These are phyloP conservation scores for Dorcus hopei DNA, from an alignment of 2,888 invertebrate genomes.

Conservation along the genomic window DNA sequence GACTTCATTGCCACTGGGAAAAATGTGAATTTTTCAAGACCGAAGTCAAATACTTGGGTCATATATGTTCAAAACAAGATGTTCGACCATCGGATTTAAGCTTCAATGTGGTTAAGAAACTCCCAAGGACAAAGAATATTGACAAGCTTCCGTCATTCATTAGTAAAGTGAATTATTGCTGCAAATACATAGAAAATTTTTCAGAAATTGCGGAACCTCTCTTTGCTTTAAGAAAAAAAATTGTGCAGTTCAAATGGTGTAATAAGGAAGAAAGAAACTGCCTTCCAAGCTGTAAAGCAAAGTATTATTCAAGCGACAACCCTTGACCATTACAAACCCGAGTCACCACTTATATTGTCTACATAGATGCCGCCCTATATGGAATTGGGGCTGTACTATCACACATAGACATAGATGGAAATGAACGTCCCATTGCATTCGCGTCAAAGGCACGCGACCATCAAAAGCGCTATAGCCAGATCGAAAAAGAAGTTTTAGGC, in stretches of 20 bases:
- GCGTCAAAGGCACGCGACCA: neutral
- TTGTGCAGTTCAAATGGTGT: neutral
- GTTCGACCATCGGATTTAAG: neutral
- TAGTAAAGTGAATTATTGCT: neutral
- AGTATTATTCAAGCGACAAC: neutral
- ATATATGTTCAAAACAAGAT: neutral
- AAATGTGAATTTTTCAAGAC: too few relatives aligned
- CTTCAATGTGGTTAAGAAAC: neutral
- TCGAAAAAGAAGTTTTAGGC: slow-evolving; percentile 1
- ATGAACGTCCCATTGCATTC: slow-evolving; percentile 1
- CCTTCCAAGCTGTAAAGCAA: neutral
- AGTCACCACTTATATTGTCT: slow-evolving; percentile 5
- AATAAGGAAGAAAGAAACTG: neutral
- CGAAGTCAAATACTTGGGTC: too few relatives aligned
- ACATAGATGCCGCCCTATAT: slow-evolving; percentile 2
- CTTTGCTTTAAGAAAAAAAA: neutral
- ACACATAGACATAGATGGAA: neutral
- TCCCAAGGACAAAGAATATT: neutral
- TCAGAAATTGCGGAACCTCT: neutral
- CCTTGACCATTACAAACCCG: neutral
- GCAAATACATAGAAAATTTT: neutral
- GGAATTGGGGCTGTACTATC: too few relatives aligned
- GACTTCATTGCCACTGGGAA: neutral
- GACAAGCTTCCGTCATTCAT: neutral
- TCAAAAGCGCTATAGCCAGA: slow-evolving; percentile 4